Evolutionary conservation across 2,888 invertebrate species (phyloP).

Genomic region (Himalopsyche japonica): DNA sequence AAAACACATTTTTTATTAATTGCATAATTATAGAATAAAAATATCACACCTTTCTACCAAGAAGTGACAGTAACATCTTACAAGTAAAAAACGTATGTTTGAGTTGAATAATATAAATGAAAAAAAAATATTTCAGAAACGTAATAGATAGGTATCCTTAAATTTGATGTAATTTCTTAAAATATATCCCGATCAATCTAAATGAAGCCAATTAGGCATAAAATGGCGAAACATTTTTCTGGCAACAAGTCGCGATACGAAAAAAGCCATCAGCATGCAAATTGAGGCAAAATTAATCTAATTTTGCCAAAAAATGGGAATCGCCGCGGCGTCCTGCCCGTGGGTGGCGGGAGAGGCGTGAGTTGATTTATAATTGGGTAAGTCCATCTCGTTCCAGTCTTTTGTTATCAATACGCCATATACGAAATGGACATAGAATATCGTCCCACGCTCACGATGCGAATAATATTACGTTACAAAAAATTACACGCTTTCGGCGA

Average conservation of each 20-base stretch:
- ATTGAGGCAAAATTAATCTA: slow-evolving; percentile 21
- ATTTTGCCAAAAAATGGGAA: slow-evolving; percentile 9
- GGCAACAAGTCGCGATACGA: slow-evolving; percentile 15
- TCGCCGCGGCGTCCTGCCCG: background rate
- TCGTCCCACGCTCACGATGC: background rate
- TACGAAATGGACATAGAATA: background rate
- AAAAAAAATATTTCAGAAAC: background rate
- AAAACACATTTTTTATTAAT: too few relatives aligned
- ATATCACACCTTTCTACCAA: too few relatives aligned
- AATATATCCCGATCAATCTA: background rate
- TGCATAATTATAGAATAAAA: too few relatives aligned
- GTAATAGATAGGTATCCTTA: background rate
- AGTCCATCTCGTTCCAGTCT: background rate
- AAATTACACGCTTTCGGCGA: too few relatives aligned
- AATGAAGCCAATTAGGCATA: background rate
- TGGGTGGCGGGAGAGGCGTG: background rate
- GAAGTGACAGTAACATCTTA: too few relatives aligned
- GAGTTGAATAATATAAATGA: too few relatives aligned
- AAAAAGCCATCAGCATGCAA: slow-evolving; percentile 6
- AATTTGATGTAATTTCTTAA: background rate
- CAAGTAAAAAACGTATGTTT: too few relatives aligned
- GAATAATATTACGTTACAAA: too few relatives aligned
- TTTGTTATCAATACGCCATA: background rate
- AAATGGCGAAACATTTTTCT: slow-evolving; percentile 3
- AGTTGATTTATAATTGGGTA: background rate